A percentile compares a stretch with the other conserved stretches of the same genome.
phyloP scores from a whole-genome alignment of 1,140 invertebrate species.

The Drosophila repleta region DNA sequence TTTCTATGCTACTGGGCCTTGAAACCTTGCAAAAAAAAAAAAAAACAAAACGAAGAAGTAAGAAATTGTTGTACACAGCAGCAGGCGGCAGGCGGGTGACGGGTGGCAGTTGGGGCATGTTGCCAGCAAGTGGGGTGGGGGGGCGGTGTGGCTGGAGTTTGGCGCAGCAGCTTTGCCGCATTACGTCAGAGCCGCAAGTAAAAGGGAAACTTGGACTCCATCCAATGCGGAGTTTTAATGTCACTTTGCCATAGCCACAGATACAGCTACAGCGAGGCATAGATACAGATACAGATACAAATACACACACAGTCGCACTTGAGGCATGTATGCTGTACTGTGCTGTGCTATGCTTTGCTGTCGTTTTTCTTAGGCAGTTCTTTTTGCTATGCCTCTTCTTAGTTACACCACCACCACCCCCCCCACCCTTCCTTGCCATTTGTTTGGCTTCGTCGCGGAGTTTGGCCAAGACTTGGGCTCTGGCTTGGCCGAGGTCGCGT shows the following conservation, averaged over 20 bases:
- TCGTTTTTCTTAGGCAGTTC: slow-evolving; percentile 59
- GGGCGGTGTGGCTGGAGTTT: slow-evolving; percentile 37
- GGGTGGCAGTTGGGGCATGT: background rate
- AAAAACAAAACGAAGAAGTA: slow-evolving; percentile 7
- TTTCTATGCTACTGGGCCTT: slow-evolving; percentile 83
- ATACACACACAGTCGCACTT: slow-evolving; percentile 24
- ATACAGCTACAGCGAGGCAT: background rate
- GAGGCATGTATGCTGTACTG: background rate
- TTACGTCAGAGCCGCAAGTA: slow-evolving; percentile 69
- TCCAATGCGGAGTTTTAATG: slow-evolving; percentile 44
- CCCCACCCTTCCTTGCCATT: slow-evolving; percentile 28
- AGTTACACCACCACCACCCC: background rate
- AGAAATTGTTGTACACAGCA: slow-evolving; percentile 17
- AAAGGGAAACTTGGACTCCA: slow-evolving; percentile 67
- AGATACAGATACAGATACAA: slow-evolving; percentile 17
- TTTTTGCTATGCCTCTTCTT: slow-evolving; percentile 26
- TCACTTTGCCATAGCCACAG: slow-evolving; percentile 24
- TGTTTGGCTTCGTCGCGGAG: slow-evolving; percentile 62
- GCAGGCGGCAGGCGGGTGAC: background rate
- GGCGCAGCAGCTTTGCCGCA: slow-evolving; percentile 70
- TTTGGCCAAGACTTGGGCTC: slow-evolving; percentile 52
- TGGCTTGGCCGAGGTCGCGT: slow-evolving; percentile 69
- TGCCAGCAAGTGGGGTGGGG: background rate
- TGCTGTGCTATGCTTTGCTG: slow-evolving; percentile 19
- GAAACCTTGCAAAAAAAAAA: slow-evolving; percentile 73